A percentile compares a stretch with the other conserved stretches of the same genome.
Evolutionary conservation across 2,888 invertebrate genomes (phyloP).

Genomic region (Pharmacophagus antenor): DNA sequence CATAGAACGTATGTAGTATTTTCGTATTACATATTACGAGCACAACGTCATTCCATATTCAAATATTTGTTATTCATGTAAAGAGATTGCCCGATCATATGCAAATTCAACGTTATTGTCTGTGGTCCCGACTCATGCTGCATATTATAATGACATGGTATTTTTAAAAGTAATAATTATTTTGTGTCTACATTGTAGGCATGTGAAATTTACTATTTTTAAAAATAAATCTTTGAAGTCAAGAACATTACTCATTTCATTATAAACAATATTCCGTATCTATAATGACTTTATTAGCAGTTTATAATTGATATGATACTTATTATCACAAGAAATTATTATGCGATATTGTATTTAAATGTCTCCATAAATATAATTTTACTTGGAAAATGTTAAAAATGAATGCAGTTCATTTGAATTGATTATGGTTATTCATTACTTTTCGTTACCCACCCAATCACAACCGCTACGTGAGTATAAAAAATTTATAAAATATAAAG

Average conservation of each 20-base stretch:
- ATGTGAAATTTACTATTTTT: too few relatives aligned
- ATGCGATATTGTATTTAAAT: too few relatives aligned
- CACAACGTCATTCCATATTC: slow-evolving; percentile 1
- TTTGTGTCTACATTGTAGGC: background rate
- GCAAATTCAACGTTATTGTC: slow-evolving; percentile 13
- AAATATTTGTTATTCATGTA: slow-evolving; percentile 13
- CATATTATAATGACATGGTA: background rate
- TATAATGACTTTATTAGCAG: too few relatives aligned
- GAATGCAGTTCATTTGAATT: too few relatives aligned
- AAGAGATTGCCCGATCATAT: slow-evolving; percentile 9
- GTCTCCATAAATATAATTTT: too few relatives aligned
- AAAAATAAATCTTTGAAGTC: too few relatives aligned
- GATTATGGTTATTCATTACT: background rate
- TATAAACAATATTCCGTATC: too few relatives aligned
- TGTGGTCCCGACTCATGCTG: background rate
- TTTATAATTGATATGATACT: too few relatives aligned
- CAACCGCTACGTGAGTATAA: background rate
- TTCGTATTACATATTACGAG: slow-evolving; percentile 6
- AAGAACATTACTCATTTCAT: too few relatives aligned
- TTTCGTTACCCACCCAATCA: background rate
- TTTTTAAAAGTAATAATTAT: background rate
- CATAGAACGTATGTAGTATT: background rate
- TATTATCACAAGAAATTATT: too few relatives aligned
- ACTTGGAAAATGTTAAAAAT: too few relatives aligned
- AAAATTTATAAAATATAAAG: background rate